Evolutionary conservation across 2,113 vertebrate genomes (phyloP).

Genomic region (Paracanthobrama guichenoti): DNA sequence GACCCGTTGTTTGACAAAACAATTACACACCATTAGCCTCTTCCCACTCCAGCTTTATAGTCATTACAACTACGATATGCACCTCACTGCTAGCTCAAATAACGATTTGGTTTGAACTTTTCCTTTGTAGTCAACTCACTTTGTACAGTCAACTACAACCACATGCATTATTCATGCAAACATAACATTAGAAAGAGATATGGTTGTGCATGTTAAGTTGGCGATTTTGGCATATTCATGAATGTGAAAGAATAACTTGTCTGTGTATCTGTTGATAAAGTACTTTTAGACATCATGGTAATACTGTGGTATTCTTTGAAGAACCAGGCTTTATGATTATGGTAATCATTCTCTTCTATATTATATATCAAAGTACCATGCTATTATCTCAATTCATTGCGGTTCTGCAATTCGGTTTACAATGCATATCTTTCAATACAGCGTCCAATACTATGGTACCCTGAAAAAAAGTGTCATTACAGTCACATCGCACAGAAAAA

Average conservation of each 20-base stretch:
- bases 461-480: neutral
- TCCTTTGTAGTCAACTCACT: conserved; percentile 16
- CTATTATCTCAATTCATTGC: neutral
- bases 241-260: neutral
- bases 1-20: conserved; percentile 52
- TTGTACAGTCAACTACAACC: conserved; percentile 7
- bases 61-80: conserved; percentile 29
- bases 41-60: conserved; percentile 37
- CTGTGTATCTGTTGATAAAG: neutral
- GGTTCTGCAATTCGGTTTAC: neutral
- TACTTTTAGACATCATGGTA: neutral
- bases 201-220: neutral
- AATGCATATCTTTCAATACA: neutral
- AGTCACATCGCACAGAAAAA: neutral
- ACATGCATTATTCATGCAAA: conserved; percentile 14
- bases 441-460: neutral
- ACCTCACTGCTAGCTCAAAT: neutral
- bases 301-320: neutral
- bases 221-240: neutral
- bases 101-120: conserved; percentile 40
- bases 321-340: neutral
- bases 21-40: conserved; percentile 52
- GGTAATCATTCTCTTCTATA: neutral
- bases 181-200: neutral
- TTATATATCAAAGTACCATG: neutral